Evolutionary conservation across 1,140 invertebrate genomes (phyloP), one percentile per base, ranked within the genome.

Genomic region (Tetramorium alpestre): DNA sequence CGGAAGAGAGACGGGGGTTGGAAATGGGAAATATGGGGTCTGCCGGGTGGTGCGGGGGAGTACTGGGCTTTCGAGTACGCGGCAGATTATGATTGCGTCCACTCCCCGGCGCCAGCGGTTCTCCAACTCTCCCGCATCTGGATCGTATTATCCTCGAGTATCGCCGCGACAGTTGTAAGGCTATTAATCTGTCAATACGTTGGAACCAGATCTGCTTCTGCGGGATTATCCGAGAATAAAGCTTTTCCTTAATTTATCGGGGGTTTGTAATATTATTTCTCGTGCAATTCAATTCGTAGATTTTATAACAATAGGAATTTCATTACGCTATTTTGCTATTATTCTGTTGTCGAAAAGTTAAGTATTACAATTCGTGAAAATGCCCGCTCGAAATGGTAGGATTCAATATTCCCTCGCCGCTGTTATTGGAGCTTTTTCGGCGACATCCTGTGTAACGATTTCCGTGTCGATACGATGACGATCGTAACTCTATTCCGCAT

Each of bases 11-110:
- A 51, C 49, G 16, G 72, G 58, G 73, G 73, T 76, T 65, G 82
- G 82, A 85, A 85, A 85, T 86, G 64, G 82, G 64, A 88, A 88
- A 77, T 69, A 77, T 69, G 75, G 72, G 70, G 64, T 33, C 22
- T 58, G n/a, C 75, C 56, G 47, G 33, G 72, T 81, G 80, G 33
- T 4, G 33, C 13, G 60, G 49, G 54, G 8, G 67, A 60, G 25
- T 58, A 60, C 69, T 16, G 84, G 73, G 84, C 69, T 88, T 70
- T 87, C 78, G 86, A 85, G 56, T 78, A 89, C 72, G 78, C 60
- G 78, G 80, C 78, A 88, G 86, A 89, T 89, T 89, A 89, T 89
- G 88, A 89, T 85, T 89, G 88, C 86, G 80, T 89, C 88, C 84
- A 86, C 75, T 88, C 51, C 33, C 47, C 11, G 49, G 10, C 22